Evolutionary conservation across 2,113 vertebrate species (phyloP), one percentile per base, ranked within the genome.

Genomic region (Loxodonta africana): DNA sequence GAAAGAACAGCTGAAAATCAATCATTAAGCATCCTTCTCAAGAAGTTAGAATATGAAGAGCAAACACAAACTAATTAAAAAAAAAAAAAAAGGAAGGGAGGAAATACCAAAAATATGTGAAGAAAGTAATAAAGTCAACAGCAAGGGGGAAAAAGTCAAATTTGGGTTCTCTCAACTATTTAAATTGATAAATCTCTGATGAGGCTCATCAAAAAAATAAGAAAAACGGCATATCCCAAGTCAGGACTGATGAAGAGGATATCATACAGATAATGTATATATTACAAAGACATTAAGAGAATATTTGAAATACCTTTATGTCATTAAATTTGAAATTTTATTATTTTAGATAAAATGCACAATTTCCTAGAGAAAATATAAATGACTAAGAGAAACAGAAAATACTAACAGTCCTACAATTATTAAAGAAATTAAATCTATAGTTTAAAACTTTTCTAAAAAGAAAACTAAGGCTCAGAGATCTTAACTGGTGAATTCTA

Each of bases 261-360:
- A 63, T 65, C 21, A 89, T 89, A 48, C 6, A 46, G 88, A 69
- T 69, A 69, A 91, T 14, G 51, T 21, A 81, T 23, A 37, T 14
- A 65, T n/a, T 53, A 28, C 30, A 71, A 69, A 82, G 77, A 57
- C 23, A 91, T 91, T 60, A 44, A 73, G 8, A 60, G 28, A 11
- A 73, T 71, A 90, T 73, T 44, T 91, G 57, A 91, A 53, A 91
- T 90, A 67, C 37, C 21, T 80, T 26, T 51, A 90, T 37, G 88
- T 25, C 8, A 80, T 65, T 37, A 65, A 65, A 48, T 48, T 48
- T 48, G 48, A 48, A 48, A 48, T 48, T 80, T 67, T 80, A 5
- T 25, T 80, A 80, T 26, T 80, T 51, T 65, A 53, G 28, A 62
- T 26, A 65, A 69, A 73, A 91, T 37, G 11, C 26, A 23, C 33